These are phyloP conservation scores for Poliocrania exsul DNA, from an alignment of 2,797 vertebrate genomes.

Conservation along the genomic window DNA sequence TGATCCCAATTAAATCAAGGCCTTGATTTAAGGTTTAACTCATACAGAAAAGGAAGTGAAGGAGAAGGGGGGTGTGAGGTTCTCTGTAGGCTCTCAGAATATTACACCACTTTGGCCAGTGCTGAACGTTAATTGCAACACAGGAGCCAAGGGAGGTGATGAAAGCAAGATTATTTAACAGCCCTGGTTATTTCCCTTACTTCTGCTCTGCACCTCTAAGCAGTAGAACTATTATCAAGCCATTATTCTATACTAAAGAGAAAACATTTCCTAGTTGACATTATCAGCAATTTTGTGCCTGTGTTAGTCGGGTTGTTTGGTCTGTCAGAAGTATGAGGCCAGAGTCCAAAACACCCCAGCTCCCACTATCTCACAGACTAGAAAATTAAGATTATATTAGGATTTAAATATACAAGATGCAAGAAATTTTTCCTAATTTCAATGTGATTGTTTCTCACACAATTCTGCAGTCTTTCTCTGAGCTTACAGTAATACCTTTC, in stretches of 20 bases:
- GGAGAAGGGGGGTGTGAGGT: neutral
- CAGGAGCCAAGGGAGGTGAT: neutral
- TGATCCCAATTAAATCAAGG: neutral
- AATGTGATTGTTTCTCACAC: neutral
- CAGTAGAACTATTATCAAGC: neutral
- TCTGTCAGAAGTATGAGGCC: neutral
- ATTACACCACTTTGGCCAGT: neutral
- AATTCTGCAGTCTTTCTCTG: neutral
- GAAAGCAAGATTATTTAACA: neutral
- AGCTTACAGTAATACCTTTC: neutral
- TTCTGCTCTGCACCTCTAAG: neutral
- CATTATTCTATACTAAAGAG: neutral
- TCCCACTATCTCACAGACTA: neutral
- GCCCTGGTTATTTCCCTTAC: neutral
- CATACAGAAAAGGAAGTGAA: neutral
- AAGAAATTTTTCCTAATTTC: neutral
- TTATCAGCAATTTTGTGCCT: neutral
- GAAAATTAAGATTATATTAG: neutral
- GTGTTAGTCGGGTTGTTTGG: neutral
- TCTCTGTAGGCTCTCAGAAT: neutral
- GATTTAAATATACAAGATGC: neutral
- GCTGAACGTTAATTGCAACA: slow-evolving; percentile 31
- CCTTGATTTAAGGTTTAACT: neutral
- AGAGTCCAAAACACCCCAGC: neutral
- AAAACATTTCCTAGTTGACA: neutral